Evolutionary conservation across 1,140 invertebrate species (phyloP).

Genomic region (Trichonephila inaurata): DNA sequence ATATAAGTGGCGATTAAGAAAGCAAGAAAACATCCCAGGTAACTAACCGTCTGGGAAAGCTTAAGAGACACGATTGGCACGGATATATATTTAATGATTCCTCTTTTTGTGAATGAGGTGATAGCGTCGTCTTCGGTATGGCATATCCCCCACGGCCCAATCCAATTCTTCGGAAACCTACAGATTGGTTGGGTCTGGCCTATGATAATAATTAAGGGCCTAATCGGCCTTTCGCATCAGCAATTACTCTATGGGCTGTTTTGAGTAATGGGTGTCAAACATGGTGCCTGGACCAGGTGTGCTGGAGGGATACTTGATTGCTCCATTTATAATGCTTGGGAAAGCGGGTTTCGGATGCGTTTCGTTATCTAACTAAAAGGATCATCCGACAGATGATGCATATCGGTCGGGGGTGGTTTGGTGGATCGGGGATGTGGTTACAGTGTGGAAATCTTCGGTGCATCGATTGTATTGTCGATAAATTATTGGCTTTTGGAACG

Average conservation of each 20-base stretch:
- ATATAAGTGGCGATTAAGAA: slow-evolving; percentile 56
- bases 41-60: slow-evolving; percentile 55
- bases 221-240: slow-evolving; percentile 67
- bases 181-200: slow-evolving; percentile 60
- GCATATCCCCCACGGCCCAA: not conserved
- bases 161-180: slow-evolving; percentile 15
- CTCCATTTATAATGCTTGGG: slow-evolving; percentile 64
- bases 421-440: slow-evolving; percentile 2
- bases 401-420: slow-evolving; percentile 23
- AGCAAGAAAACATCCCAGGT: slow-evolving; percentile 44
- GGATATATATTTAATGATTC: slow-evolving; percentile 23
- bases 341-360: slow-evolving; percentile 21
- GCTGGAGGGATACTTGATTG: slow-evolving; percentile 39
- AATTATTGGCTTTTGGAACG: slow-evolving; percentile 4
- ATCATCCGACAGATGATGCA: slow-evolving; percentile 58
- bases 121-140: not conserved
- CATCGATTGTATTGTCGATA: slow-evolving; percentile 26
- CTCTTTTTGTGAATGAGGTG: slow-evolving; percentile 24
- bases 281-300: slow-evolving; percentile 50
- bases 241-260: slow-evolving; percentile 71
- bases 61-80: slow-evolving; percentile 37
- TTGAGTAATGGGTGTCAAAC: slow-evolving; percentile 71
- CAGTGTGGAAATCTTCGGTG: not conserved
- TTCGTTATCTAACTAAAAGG: slow-evolving; percentile 45
- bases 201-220: slow-evolving; percentile 72